A percentile compares a stretch with the other conserved stretches of the same genome.
phyloP scores from a whole-genome alignment of 2,888 invertebrate genomes.

The Drosophila aldrichi region DNA sequence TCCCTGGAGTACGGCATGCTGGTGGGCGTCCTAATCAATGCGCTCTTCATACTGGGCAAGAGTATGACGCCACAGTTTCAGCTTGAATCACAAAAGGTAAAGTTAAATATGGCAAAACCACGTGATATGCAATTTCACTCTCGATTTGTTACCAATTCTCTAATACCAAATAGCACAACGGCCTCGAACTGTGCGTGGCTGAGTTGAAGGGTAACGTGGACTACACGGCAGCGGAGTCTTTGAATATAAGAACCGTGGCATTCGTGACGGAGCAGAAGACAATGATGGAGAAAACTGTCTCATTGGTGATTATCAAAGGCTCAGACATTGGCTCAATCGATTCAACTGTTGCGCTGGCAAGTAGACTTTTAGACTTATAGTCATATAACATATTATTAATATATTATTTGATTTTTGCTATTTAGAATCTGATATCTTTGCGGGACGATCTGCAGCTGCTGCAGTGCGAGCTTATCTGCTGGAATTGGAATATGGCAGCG shows the following conservation, averaged over 20 bases:
- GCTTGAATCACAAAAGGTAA: constrained; percentile 82
- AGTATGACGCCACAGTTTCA: constrained; percentile 93
- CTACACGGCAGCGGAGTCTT: constrained; percentile 93
- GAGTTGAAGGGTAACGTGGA: constrained; percentile 90
- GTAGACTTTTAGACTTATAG: constrained; percentile 5
- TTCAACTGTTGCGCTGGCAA: constrained; percentile 88
- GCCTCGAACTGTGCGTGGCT: constrained; percentile 87
- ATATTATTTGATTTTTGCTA: not conserved
- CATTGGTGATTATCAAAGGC: constrained; percentile 91
- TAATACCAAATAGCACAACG: constrained; percentile 57
- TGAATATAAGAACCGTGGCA: constrained; percentile 89
- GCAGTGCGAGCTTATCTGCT: constrained; percentile 86
- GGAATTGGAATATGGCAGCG: constrained; percentile 86
- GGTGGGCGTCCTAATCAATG: constrained; percentile 92
- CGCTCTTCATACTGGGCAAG: constrained; percentile 92
- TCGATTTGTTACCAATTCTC: constrained; percentile 2
- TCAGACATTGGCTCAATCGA: constrained; percentile 87
- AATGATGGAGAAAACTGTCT: constrained; percentile 84
- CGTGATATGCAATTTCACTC: not conserved
- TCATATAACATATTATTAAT: not conserved
- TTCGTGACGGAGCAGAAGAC: constrained; percentile 88
- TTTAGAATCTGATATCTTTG: constrained; percentile 87
- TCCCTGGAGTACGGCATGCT: constrained; percentile 95
- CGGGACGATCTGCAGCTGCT: constrained; percentile 86
- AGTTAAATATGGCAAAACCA: not conserved